Evolutionary conservation across 2,888 invertebrate genomes (phyloP), one percentile per base, ranked within the genome.

Genomic region (Euclidia mi): DNA sequence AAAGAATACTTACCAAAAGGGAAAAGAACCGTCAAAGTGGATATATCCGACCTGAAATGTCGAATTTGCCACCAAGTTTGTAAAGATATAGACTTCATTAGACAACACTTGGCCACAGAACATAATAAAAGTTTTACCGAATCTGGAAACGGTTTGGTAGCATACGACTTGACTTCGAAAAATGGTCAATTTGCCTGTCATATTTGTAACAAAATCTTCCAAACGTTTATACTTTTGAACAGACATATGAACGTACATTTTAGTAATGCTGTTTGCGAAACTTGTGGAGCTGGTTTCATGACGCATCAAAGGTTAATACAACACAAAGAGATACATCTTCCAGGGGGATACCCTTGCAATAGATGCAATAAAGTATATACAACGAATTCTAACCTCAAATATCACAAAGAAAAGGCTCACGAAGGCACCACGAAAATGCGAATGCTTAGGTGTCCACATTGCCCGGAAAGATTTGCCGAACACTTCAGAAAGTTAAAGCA

Each of bases 311-410:
- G 91, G 0, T 46, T 92, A 9, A 71, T 88, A 46, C 88, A 90
- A 55, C 91, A 92, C 43, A 88, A 88, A 66, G 88, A 88, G 61
- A 90, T 88, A 2, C 91, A 91, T 44, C 63, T 79, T 0, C 86
- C 90, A 0, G 90, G 91, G 0, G 88, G 87, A 0, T 82, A 89
- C 32, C 87, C 90, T 2, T 95, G 95, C 60, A 83, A 79, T 0
- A 84, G 75, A 64, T 95, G 95, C 60, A 82, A 83, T 7, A 94
- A 95, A 70, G 88, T 94, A 0, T 95, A 94, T 64, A 91, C 93
- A 4, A 94, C 94, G 0, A 92, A 73, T 63, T 88, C 89, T 0
- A 91, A 91, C 56, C 64, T 91, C 2, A 89, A 87, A 67, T 89
- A 84, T 48, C 91, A 91, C 28, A 65, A 84, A 15, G 87, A 90